These are phyloP conservation scores for Hemicentrotus pulcherrimus DNA, from an alignment of 35 echinoderm and acorn worm species.

Conservation along the genomic window DNA sequence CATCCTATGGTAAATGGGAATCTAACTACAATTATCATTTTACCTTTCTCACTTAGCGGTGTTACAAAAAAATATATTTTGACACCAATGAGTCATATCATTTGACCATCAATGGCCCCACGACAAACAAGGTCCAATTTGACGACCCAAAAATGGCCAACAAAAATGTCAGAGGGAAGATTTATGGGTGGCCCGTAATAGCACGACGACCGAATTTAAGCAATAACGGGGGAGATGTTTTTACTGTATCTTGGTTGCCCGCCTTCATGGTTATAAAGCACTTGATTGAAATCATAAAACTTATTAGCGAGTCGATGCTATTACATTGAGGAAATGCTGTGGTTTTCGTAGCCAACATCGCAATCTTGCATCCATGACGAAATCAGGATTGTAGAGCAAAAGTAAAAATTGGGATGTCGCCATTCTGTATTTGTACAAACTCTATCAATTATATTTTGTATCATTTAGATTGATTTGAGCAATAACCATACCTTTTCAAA, in stretches of 20 bases:
- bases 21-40: neutral
- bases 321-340: neutral
- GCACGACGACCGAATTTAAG: conserved; percentile 8
- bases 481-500: neutral
- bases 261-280: neutral
- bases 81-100: neutral
- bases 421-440: neutral
- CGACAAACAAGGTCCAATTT: conserved; percentile 2
- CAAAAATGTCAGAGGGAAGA: neutral
- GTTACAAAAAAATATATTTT: neutral
- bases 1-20: neutral
- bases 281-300: conserved; percentile 3
- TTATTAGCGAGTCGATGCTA: neutral
- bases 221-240: neutral
- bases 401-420: neutral
- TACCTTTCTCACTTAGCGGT: neutral
- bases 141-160: conserved; percentile 1
- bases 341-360: neutral
- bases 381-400: neutral
- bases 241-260: neutral
- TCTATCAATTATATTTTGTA: neutral
- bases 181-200: neutral
- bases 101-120: neutral
- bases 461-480: neutral
- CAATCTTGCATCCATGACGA: neutral